These are phyloP conservation scores for Lepisosteus osseus DNA, from an alignment of 2,113 vertebrate species.

Conservation along the genomic window DNA sequence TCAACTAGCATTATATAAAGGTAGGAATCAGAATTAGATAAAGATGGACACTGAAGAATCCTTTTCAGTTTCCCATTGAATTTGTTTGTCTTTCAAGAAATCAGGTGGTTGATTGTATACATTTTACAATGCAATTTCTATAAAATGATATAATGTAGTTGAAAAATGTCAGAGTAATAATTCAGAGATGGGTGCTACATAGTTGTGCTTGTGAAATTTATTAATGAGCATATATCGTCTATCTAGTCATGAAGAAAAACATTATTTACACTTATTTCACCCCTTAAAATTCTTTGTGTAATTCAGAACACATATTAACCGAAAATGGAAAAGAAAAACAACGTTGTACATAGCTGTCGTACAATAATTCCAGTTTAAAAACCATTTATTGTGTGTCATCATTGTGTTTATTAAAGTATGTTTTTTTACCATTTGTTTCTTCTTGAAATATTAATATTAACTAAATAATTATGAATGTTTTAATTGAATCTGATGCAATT, in stretches of 20 bases:
- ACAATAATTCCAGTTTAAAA: too few species aligned
- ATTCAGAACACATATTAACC: too few species aligned
- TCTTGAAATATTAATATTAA: too few species aligned
- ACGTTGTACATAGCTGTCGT: too few species aligned
- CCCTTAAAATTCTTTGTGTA: too few species aligned
- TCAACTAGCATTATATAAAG: neutral
- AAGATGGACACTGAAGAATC: conserved; percentile 9
- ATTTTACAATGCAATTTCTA: conserved; percentile 13
- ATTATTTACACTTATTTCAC: neutral
- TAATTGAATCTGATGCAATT: too few species aligned
- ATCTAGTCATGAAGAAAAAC: neutral
- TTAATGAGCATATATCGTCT: conserved; percentile 14
- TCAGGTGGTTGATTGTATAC: conserved; percentile 22
- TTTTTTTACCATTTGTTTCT: too few species aligned
- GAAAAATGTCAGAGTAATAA: conserved; percentile 9
- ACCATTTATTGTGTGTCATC: too few species aligned
- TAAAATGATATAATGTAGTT: conserved; percentile 12
- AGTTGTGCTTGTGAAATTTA: neutral
- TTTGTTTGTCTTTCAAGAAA: conserved; percentile 3
- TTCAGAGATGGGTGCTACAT: conserved; percentile 10
- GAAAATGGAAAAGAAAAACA: too few species aligned
- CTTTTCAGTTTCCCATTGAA: conserved; percentile 12
- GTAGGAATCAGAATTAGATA: conserved; percentile 10
- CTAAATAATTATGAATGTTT: too few species aligned
- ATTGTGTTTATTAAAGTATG: too few species aligned